These are phyloP conservation scores for Garrulus glandarius DNA, from an alignment of 2,797 vertebrate species.

Conservation along the genomic window DNA sequence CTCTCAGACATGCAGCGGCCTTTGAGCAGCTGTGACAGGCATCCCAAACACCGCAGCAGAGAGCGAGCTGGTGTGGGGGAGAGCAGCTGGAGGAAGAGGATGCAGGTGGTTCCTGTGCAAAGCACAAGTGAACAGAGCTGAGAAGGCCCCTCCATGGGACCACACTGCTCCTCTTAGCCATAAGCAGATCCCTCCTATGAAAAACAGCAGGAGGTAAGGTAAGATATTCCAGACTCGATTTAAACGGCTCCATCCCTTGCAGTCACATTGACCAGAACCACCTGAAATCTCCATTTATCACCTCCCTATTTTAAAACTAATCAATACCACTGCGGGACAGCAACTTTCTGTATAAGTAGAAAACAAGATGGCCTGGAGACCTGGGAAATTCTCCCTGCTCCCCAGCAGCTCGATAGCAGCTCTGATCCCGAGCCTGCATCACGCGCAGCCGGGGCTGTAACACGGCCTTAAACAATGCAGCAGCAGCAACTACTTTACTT, in stretches of 20 bases:
- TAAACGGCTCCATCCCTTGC: not conserved
- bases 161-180: not conserved
- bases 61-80: not conserved
- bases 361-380: conserved; percentile 30
- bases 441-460: not conserved
- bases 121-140: not conserved
- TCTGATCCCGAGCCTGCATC: not conserved
- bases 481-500: not conserved
- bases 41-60: not conserved
- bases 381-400: not conserved
- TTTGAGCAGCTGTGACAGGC: not conserved
- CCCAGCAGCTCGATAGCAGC: not conserved
- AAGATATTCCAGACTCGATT: conserved; percentile 12
- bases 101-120: not conserved
- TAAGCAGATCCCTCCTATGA: not conserved
- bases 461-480: not conserved
- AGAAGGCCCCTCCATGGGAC: not conserved
- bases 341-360: not conserved
- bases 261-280: conserved; percentile 15
- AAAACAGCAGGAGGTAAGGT: not conserved
- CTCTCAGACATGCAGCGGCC: not conserved
- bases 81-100: not conserved
- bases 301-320: conserved; percentile 38
- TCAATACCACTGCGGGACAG: conserved; percentile 14
- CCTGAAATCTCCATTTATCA: conserved; percentile 41